phyloP scores from a whole-genome alignment of 2,113 vertebrate species.

The Osmerus eperlanus region DNA sequence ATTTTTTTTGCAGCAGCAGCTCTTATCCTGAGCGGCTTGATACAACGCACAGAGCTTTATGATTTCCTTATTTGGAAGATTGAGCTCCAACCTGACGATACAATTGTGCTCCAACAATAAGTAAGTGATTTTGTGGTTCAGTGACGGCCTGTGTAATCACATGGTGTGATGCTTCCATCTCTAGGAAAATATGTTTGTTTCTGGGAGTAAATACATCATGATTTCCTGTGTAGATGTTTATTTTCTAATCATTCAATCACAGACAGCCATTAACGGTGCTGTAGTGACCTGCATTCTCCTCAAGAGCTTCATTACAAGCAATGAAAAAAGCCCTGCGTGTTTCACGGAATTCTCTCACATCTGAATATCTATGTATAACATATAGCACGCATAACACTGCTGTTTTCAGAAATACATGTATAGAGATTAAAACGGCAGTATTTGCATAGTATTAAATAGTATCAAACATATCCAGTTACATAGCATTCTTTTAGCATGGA shows the following conservation, averaged over 20 bases:
- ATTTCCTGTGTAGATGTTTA: conserved; percentile 34
- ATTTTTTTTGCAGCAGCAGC: too few relatives aligned
- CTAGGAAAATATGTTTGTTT: conserved; percentile 35
- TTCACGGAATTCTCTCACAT: neutral
- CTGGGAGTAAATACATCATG: conserved; percentile 27
- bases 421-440: conserved; percentile 64
- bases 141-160: conserved; percentile 46
- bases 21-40: too few relatives aligned
- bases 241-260: conserved; percentile 16
- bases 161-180: conserved; percentile 35
- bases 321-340: neutral
- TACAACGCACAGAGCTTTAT: conserved; percentile 54
- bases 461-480: conserved; percentile 46
- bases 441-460: conserved; percentile 33
- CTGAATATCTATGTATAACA: neutral
- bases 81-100: conserved; percentile 62
- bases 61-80: conserved; percentile 49
- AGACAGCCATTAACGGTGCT: neutral
- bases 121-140: conserved; percentile 61
- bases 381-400: conserved; percentile 10
- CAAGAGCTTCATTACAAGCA: too few relatives aligned
- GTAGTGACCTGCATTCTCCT: too few relatives aligned
- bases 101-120: conserved; percentile 56
- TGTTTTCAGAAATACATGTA: conserved; percentile 56
- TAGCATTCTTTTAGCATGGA: conserved; percentile 51